phyloP scores from a whole-genome alignment of 2,113 vertebrate species.

The Gambusia holbrooki region DNA sequence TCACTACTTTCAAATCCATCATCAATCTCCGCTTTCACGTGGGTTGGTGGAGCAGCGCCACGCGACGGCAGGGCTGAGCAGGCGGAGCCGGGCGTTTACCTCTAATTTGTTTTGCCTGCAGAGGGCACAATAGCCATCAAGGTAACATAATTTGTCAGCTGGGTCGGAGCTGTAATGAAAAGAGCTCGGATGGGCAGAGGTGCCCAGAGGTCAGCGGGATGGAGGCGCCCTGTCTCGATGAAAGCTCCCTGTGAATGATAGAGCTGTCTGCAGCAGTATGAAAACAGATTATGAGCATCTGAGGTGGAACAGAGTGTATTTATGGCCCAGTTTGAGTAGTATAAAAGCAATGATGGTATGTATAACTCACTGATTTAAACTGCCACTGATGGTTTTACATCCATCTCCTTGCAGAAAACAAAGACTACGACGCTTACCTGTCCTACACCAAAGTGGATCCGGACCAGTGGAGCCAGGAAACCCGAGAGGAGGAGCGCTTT shows the following conservation, averaged over 20 bases:
- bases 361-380: neutral
- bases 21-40: slow-evolving; percentile 53
- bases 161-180: slow-evolving; percentile 63
- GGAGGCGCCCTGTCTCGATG: slow-evolving; percentile 45
- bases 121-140: slow-evolving; percentile 44
- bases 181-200: slow-evolving; percentile 54
- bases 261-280: slow-evolving; percentile 22
- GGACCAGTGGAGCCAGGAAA: slow-evolving; percentile 98
- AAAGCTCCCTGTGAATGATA: slow-evolving; percentile 43
- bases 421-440: slow-evolving; percentile 97
- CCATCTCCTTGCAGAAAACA: slow-evolving; percentile 85
- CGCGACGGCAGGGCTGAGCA: slow-evolving; percentile 14
- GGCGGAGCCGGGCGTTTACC: slow-evolving; percentile 35
- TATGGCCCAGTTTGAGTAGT: slow-evolving; percentile 20
- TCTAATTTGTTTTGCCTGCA: slow-evolving; percentile 64
- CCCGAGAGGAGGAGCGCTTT: slow-evolving; percentile 95
- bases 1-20: slow-evolving; percentile 36
- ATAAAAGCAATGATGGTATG: slow-evolving; percentile 10
- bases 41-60: slow-evolving; percentile 38
- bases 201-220: slow-evolving; percentile 59
- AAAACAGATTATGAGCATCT: slow-evolving; percentile 45
- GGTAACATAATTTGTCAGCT: slow-evolving; percentile 51
- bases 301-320: slow-evolving; percentile 3
- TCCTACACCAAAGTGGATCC: slow-evolving; percentile 99
- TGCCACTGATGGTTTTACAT: neutral